These are phyloP conservation scores for Fistularia tabacaria DNA, from an alignment of 2,797 vertebrate species.

Conservation along the genomic window DNA sequence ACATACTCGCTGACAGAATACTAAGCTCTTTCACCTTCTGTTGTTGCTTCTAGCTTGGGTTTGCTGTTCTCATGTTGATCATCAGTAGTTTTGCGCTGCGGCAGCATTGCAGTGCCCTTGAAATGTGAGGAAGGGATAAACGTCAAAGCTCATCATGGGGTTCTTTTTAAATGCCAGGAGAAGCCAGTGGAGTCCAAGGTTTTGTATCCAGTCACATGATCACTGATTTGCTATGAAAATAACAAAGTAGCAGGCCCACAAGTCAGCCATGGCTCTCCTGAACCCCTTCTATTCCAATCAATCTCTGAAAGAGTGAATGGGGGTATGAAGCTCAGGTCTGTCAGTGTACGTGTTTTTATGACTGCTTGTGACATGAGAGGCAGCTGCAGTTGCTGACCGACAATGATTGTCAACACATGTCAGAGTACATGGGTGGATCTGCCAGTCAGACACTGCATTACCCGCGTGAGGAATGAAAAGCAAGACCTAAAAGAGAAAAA, in stretches of 20 bases:
- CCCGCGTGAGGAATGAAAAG: conserved; percentile 20
- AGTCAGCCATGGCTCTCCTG: conserved; percentile 22
- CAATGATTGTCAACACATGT: conserved; percentile 37
- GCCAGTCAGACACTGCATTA: conserved; percentile 43
- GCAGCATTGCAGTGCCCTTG: conserved; percentile 36
- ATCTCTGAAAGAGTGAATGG: conserved; percentile 13
- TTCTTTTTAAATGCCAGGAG: not conserved
- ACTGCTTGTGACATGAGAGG: conserved; percentile 13
- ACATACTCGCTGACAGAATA: no score
- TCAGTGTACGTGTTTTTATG: conserved; percentile 8
- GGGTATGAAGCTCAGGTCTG: conserved; percentile 19
- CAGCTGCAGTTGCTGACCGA: conserved; percentile 23
- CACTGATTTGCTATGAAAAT: conserved; percentile 18
- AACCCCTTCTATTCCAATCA: conserved; percentile 37
- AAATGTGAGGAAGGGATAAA: conserved; percentile 18
- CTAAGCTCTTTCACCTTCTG: no score
- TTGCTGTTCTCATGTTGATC: conserved; percentile 13
- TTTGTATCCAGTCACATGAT: conserved; percentile 15
- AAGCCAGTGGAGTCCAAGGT: conserved; percentile 13
- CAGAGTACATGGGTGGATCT: conserved; percentile 22
- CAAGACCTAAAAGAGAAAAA: not conserved
- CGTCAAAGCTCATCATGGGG: conserved; percentile 21
- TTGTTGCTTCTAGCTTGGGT: conserved; percentile 9
- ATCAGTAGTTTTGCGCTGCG: conserved; percentile 16
- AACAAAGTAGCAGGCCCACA: conserved; percentile 15